Percentiles rank a stretch among this genome's conserved stretches.
phyloP scores from a whole-genome alignment of 35 echinoderm and acorn worm species.

The Apostichopus parvimensis region DNA sequence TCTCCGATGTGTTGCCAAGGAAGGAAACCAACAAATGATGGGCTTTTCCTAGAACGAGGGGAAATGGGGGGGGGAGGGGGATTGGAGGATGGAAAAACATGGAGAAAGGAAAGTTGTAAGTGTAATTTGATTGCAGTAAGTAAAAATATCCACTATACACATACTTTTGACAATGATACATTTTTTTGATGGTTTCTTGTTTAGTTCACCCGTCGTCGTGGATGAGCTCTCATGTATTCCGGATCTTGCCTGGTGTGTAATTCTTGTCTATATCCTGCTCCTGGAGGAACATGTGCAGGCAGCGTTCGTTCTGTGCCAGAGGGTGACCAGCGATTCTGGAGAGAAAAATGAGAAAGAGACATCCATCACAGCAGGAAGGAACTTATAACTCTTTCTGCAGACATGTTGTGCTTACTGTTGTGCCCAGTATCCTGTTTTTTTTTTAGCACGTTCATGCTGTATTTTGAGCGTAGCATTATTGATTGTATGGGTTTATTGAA shows the following conservation, averaged over 20 bases:
- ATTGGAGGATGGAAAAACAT: neutral
- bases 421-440: too few relatives aligned
- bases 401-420: too few relatives aligned
- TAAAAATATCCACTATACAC: constrained; percentile 61
- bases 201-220: neutral
- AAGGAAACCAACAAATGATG: too few relatives aligned
- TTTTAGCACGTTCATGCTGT: too few relatives aligned
- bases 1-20: too few relatives aligned
- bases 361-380: too few relatives aligned
- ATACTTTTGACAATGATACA: constrained; percentile 44
- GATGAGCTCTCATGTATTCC: constrained; percentile 75
- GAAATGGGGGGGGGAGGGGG: too few relatives aligned
- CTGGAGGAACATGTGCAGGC: constrained; percentile 98
- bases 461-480: too few relatives aligned
- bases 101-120: constrained; percentile 1
- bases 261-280: constrained; percentile 89
- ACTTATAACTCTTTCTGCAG: too few relatives aligned
- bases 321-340: constrained; percentile 94
- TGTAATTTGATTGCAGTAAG: constrained; percentile 38
- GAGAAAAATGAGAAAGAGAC: neutral
- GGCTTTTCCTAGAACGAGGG: too few relatives aligned
- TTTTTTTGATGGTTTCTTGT: neutral
- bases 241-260: constrained; percentile 90
- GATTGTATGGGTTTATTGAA: too few relatives aligned
- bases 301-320: constrained; percentile 92